Evolutionary conservation across 2,888 invertebrate species (phyloP), one percentile per base, ranked within the genome.

Genomic region (Agrochola macilenta): DNA sequence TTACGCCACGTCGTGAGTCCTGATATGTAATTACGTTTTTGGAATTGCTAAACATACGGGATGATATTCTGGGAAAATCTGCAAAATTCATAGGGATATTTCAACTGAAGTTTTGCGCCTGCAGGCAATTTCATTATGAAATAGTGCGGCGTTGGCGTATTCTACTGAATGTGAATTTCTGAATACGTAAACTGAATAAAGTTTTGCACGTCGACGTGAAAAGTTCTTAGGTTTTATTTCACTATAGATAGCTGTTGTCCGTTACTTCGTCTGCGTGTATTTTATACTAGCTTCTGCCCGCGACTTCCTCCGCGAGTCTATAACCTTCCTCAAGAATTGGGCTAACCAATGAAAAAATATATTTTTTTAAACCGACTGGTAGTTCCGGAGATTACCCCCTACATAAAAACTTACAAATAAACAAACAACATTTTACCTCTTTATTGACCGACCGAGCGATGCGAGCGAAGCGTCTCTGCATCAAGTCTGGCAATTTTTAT

Each of bases 21-120:
- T 77, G 61, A 86, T 86, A 61, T 72, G 65, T 89, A 84, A 89
- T 87, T 78, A 79, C 79, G 66, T 82, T 83, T 82, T 74, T 39
- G 43, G 54, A 76, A 65, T 63, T 35, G 46, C 14, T 23, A 65
- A 78, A 82, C 60, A 81, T 75, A 85, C 73, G 75, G 64, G 14
- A 2, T 39, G 0, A 64, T 46, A 58, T 65, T 43, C 20, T 61
- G 58, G 5, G 3, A 9, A 12, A 52, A 65, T 17, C 23, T 66
- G 5, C 17, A 46, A 46, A 54, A 69, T 4, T 30, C 23, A 17
- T 12, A 35, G 3, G 17, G 8, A 23, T 46, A 49, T 60, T 52
- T 64, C 2, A n/a, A 54, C 23, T 12, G 17, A 54, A 78, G 11
- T 78, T 35, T 46, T 26, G 5, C 5, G 26, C 43, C 17, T 46